Conservation (phyloP, 2,113 vertebrate species). For the Taxidea taxus region DNA sequence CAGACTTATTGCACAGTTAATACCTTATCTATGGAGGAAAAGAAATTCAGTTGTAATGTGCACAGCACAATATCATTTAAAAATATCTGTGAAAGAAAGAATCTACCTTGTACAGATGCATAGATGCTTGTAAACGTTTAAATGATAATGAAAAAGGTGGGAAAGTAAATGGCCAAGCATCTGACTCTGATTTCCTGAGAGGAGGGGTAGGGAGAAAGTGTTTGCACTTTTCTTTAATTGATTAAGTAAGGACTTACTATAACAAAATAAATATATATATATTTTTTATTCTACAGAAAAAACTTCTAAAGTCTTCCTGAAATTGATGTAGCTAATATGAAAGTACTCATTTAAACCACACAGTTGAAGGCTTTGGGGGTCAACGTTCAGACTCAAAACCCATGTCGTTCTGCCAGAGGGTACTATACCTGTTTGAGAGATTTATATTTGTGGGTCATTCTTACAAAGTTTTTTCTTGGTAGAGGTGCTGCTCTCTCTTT, state of each 20-base stretch:
- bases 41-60: neutral
- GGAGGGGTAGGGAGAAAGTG: neutral
- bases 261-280: rapidly evolving
- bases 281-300: neutral
- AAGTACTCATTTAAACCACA: neutral
- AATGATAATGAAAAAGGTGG: neutral
- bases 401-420: neutral
- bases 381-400: neutral
- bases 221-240: neutral
- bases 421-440: neutral
- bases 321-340: neutral
- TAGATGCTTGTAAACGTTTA: neutral
- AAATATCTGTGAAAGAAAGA: neutral
- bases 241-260: neutral
- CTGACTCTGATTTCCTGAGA: neutral
- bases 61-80: neutral
- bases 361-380: neutral
- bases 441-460: neutral
- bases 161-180: neutral
- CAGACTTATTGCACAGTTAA: neutral
- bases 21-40: neutral
- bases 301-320: neutral
- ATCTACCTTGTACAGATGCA: neutral
- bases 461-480: neutral
- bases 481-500: neutral